Base-by-base conservation (phyloP, 2,797 vertebrate species). In the Lepus oiostolus region DNA sequence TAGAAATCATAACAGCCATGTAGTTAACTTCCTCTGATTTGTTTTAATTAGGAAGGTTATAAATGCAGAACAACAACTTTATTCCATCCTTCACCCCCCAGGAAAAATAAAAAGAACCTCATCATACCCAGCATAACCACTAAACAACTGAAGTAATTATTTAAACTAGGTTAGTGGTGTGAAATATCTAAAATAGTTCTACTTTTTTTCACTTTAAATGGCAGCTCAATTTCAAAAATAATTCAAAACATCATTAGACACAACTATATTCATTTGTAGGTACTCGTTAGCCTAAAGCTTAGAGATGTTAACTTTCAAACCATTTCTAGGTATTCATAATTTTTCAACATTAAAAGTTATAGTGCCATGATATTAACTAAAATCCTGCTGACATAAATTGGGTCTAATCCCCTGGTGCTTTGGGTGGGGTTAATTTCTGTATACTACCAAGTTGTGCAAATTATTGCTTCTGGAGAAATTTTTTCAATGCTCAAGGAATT, bases 21-120 rank as follows among this genome's bases (percentile, higher is more conserved):
- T 94, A 94, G 84, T 47, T 96, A 95, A 96, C 96, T 95, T 97
- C 52, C 82, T 93, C 63, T 96, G 68, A 65, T 63, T 96, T 95
- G 52, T 91, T 95, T 95, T 97, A 95, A 94, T 97, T 96, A 97
- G 77, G 52, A 90, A 92, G 26, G 47, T 24, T 96, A n/a, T 77
- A 97, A 97, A 91, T 77, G 72, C 68, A 88, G 83, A 91, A 90
- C 89, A 85, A 82, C 95, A 91, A 81, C 79, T 93, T 96, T 81
- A 95, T 93, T 70, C 54, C 16, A 50, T 52, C 17, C 12, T 24
- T 8, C 17, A 74, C 14, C 7, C 7, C 2, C 17, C 16, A 14
- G 24, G 28, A 62, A 58, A 16, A 19, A 35, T 28, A 38, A 77
- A 21, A 16, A 58, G 54, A n/a, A 28, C 22, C 35, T 62, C 82